Percentiles rank a stretch among this genome's conserved stretches.
Conservation (phyloP, 2,797 vertebrate genomes). For the Alcedo quadribrachys region DNA sequence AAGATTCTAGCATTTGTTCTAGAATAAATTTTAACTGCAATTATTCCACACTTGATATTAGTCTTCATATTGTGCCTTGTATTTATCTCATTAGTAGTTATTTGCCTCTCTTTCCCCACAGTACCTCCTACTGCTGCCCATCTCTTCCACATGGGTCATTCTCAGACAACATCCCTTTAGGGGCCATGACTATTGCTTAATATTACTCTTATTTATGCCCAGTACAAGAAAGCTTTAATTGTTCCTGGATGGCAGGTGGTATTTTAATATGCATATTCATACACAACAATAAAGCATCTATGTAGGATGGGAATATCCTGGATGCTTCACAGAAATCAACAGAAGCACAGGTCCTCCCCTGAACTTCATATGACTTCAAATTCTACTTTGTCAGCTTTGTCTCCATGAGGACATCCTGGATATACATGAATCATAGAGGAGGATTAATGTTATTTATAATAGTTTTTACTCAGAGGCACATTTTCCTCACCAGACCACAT, state of each 20-base stretch:
- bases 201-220: neutral
- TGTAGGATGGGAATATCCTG: neutral
- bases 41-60: neutral
- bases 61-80: neutral
- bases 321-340: neutral
- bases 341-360: neutral
- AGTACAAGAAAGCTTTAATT: neutral
- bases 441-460: neutral
- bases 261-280: neutral
- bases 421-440: rapidly evolving
- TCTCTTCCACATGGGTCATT: neutral
- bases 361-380: neutral
- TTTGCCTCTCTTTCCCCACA: neutral
- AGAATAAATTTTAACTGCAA: neutral
- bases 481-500: neutral
- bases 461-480: neutral
- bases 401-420: neutral
- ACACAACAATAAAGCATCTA: neutral
- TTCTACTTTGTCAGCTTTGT: neutral
- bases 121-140: neutral
- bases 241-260: neutral
- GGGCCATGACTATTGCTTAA: neutral
- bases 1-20: neutral
- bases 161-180: neutral
- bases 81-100: neutral